Evolutionary conservation across 92 coral and sea anemone genomes (phyloP), one percentile per base, ranked within the genome.

Genomic region (Pocillopora grandis): DNA sequence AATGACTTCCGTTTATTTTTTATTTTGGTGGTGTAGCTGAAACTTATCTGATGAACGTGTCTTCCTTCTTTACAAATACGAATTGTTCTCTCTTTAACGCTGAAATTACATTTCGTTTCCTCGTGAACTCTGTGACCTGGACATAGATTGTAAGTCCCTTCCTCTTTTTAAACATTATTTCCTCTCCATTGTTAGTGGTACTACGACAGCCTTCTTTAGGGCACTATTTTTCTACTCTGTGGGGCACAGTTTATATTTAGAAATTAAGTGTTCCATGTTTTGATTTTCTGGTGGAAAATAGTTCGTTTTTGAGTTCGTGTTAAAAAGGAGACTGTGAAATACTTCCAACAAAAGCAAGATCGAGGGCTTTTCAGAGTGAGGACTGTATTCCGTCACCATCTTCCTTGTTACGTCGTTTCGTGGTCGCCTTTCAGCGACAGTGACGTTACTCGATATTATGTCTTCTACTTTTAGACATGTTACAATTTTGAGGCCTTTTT

Each of bases 341-440:
- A 17, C 23, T 37, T 76, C 35, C 15, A 57, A 31, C 5, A 20
- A 33, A 76, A 2, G 13, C 14, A 16, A 55, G 37, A 20, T 76
- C 67, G 23, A 17, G 23, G 9, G 27, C n/a, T 52, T 76, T 42
- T 62, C 81, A 18, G 56, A 23, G n/a, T 77, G 35, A 77, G 58
- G 58, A 61, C 80, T 19, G 63, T 15, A 10, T 62, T 5, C 68
- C 75, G 66, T 66, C 75, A 80, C 71, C 27, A 3, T 19, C 85
- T 81, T 81, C 77, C 77, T 35, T 37, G 33, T 70, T 72, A 59
- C 70, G 77, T 71, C 10, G 16, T 21, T 35, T 69, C 66, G 18
- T 69, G 84, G 35, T 27, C 67, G 58, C 60, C 19, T 69, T 70
- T 18, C 9, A 19, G 58, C 57, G 59, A 58, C 36, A 18, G 71